Evolutionary conservation across 1,140 invertebrate genomes (phyloP), one percentile per base, ranked within the genome.

Genomic region (Arion vulgaris): DNA sequence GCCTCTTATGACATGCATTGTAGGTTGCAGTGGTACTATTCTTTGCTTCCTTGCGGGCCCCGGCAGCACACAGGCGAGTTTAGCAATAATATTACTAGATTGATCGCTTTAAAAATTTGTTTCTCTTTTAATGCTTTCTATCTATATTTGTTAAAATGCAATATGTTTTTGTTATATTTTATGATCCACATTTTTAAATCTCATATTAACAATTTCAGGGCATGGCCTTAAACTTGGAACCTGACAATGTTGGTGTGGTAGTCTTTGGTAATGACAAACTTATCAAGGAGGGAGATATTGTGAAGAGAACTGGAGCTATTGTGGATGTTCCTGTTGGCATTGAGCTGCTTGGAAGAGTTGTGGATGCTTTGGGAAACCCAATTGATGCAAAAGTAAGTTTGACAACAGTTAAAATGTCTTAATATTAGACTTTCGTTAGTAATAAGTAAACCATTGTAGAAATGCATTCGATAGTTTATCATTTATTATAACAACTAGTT

Each of bases 221-320:
- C 93, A 99, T 99, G 99, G 98, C 99, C 88, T 95, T 99, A 91
- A 99, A 99, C 94, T 99, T 99, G 96, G 99, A 99, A 93, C 96
- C 98, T 86, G 99, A 99, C 94, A 99, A 99, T 92, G 99, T 99
- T 84, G 99, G 99, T 96, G 98, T 99, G 94, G 99, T 99, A 92
- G 98, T 99, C 80, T 99, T 99, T 93, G 99, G 99, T 98, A 99
- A 99, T 93, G 99, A 99, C 93, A 99, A 98, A 93, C 95, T 98
- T 77, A 99, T 99, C 93, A 98, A 98, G 92, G 98, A 99, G 94
- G 99, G 98, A 79, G 99, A 99, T 93, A 97, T 99, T 90, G 99
- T 99, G 69, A 99, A 99, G 94, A 95, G 99, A 95, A 99, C 99
- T 86, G 99, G 99, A 88, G 98, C 99, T 89, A 99, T 99, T 93